These are phyloP conservation scores for Acrobasis consociella DNA, from an alignment of 2,888 invertebrate species.

Conservation along the genomic window DNA sequence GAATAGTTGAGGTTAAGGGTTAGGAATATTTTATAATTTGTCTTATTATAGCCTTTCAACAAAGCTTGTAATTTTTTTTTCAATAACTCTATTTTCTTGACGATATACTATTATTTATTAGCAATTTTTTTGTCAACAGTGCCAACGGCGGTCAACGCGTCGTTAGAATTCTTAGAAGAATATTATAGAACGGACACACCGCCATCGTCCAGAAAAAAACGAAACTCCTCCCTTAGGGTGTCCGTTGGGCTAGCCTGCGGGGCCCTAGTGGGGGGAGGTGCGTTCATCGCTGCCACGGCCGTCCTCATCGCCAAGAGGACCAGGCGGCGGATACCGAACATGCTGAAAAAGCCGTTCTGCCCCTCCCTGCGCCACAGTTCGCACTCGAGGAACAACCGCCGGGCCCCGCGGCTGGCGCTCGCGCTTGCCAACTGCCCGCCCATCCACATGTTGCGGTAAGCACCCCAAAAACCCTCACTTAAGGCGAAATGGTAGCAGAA, in stretches of 20 bases:
- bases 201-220: conserved; percentile 68
- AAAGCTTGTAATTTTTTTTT: too few relatives aligned
- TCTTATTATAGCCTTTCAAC: too few relatives aligned
- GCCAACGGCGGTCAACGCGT: conserved; percentile 82
- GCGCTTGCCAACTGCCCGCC: conserved; percentile 75
- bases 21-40: too few relatives aligned
- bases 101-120: too few relatives aligned
- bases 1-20: too few relatives aligned
- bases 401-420: conserved; percentile 69
- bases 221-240: conserved; percentile 76
- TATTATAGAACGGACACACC: conserved; percentile 80
- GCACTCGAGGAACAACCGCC: conserved; percentile 68
- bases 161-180: conserved; percentile 83
- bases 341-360: conserved; percentile 76
- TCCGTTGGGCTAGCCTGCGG: conserved; percentile 73
- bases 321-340: conserved; percentile 64
- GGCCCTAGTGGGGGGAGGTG: conserved; percentile 77
- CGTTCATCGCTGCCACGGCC: conserved; percentile 84
- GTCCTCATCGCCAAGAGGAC: conserved; percentile 84
- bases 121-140: conserved; percentile 63
- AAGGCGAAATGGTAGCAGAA: too few relatives aligned
- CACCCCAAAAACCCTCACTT: background rate
- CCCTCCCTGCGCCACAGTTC: conserved; percentile 64
- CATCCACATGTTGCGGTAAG: conserved; percentile 73
- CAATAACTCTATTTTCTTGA: too few relatives aligned